Base-by-base conservation (phyloP, 2,113 vertebrate species). In the Ranitomeya imitator region DNA sequence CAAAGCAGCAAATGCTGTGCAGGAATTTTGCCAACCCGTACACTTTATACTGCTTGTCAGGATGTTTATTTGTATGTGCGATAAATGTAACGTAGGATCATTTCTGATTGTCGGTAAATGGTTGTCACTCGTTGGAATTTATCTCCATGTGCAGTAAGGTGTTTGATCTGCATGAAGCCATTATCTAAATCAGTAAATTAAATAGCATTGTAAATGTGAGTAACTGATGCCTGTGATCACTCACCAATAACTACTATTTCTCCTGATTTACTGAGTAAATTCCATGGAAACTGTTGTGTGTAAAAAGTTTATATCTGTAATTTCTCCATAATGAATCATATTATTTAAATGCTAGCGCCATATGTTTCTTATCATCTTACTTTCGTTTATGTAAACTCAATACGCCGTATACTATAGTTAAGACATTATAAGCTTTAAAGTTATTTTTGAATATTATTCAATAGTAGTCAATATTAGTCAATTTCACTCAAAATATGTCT, bases 1-100 rank as follows among this genome's bases (percentile, higher is more conserved):
- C 89, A 82, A 86, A 92, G 91, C 90, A 93, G 87, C 90, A 92
- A 93, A 92, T 91, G 86, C 89, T 86, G 82, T 71, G 90, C 89
- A 91, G 80, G 80, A 92, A 90, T 21, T 19, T 89, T 4, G 0
- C 65, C 71, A 87, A 87, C 73, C 45, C 67, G 23, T 26, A 78
- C 60, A 77, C 79, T 85, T 88, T 55, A 86, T 91, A 86, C 86
- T 89, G 89, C 84, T 88, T 89, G 14, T 13, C 88, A 91, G 86
- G 88, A 88, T 83, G 59, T 84, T 77, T 88, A 83, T 88, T 77
- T 88, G 79, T 88, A 67, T 82, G 74, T n/a, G 16, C 13, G 63
- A 23, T 88, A 76, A 74, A 84, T 76, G 23, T 11, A 83, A 83
- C 15, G 69, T n/a, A 63, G 16, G 67, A 37, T 14, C n/a, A 16